Percentiles rank a stretch among this genome's conserved stretches.
These are phyloP conservation scores for Ichneumoninae sp. DNA, from an alignment of 2,888 invertebrate genomes.

Conservation along the genomic window DNA sequence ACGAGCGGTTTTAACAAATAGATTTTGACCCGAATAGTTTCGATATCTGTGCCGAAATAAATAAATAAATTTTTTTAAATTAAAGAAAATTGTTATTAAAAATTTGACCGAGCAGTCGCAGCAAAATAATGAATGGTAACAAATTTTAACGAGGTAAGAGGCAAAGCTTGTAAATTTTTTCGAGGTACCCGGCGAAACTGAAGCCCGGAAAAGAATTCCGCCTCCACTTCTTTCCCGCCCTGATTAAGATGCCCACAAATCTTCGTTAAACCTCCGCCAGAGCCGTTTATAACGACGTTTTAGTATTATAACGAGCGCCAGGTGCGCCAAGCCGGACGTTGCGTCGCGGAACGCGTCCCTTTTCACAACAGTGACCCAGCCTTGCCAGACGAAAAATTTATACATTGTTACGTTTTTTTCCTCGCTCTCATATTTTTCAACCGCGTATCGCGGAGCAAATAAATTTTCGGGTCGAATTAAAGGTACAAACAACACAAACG, in stretches of 20 bases:
- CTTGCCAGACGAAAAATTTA: slow-evolving; percentile 32
- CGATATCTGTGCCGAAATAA: neutral
- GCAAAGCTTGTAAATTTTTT: slow-evolving; percentile 3
- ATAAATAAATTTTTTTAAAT: no score
- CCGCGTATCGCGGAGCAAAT: slow-evolving; percentile 2
- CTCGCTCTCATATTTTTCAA: slow-evolving; percentile 11
- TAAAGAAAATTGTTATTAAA: neutral
- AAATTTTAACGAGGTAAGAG: slow-evolving; percentile 1
- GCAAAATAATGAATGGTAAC: neutral
- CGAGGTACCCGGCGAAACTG: neutral
- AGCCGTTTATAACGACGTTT: slow-evolving; percentile 74
- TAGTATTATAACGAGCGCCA: slow-evolving; percentile 71
- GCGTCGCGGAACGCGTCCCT: slow-evolving; percentile 69
- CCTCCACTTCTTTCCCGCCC: slow-evolving; percentile 34
- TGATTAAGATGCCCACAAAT: slow-evolving; percentile 74
- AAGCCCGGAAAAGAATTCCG: slow-evolving; percentile 54
- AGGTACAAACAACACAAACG: neutral
- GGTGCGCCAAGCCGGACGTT: slow-evolving; percentile 72
- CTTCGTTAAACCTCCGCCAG: slow-evolving; percentile 70
- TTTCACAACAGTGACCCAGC: slow-evolving; percentile 57
- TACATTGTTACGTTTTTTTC: slow-evolving; percentile 34
- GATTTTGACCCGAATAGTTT: neutral
- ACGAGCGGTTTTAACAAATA: no score
- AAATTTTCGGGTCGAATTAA: neutral
- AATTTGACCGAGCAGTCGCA: neutral